Percentiles rank a stretch among this genome's conserved stretches.
phyloP scores from a whole-genome alignment of 2,888 invertebrate genomes.

The Spicauda simplicius region DNA sequence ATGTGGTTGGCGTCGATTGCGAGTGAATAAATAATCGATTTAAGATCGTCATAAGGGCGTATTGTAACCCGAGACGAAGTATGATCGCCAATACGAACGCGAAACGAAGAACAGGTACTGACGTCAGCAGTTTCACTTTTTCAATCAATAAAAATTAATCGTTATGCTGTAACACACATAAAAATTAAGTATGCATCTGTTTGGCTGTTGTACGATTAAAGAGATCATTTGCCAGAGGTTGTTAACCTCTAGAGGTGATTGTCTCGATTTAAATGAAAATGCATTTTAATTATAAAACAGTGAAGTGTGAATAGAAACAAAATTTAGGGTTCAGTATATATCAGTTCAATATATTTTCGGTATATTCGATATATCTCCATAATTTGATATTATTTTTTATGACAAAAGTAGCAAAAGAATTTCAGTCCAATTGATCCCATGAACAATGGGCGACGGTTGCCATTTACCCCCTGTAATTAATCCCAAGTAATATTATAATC shows the following conservation, averaged over 20 bases:
- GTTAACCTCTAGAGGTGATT: not conserved
- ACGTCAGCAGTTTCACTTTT: too few species aligned
- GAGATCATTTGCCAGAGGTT: constrained; percentile 11
- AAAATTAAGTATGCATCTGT: not conserved
- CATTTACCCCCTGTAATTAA: too few species aligned
- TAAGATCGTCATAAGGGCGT: constrained; percentile 59
- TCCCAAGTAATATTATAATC: too few species aligned
- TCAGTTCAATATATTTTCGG: too few species aligned
- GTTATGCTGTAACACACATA: too few species aligned
- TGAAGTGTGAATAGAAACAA: not conserved
- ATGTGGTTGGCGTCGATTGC: constrained; percentile 64
- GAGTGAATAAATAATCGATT: constrained; percentile 74
- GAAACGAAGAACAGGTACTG: not conserved
- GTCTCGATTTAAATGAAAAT: not conserved
- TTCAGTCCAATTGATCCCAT: too few species aligned
- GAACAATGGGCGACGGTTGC: too few species aligned
- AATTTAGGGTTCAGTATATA: not conserved
- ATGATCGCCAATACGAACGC: constrained; percentile 36
- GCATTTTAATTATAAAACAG: not conserved
- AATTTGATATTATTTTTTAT: too few species aligned
- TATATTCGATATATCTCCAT: too few species aligned
- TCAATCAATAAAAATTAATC: too few species aligned
- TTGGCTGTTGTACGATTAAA: not conserved
- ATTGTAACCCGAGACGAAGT: constrained; percentile 67
- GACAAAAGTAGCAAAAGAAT: too few species aligned